Evolutionary conservation across 2,797 vertebrate species (phyloP).

Genomic region (Hypotaenidia philippensis): DNA sequence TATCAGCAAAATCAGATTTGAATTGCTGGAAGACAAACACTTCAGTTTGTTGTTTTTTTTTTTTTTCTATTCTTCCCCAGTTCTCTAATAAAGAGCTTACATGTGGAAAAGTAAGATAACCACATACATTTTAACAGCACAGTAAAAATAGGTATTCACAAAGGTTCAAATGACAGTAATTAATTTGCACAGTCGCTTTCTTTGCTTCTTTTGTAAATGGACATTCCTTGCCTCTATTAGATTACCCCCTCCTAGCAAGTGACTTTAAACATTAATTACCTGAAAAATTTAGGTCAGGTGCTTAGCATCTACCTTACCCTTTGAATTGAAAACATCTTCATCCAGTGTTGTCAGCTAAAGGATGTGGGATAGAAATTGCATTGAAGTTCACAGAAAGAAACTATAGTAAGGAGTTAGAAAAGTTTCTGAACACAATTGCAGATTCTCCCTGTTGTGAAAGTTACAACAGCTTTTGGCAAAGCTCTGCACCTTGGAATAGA

Average conservation of each 20-base stretch:
- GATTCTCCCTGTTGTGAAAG: background rate
- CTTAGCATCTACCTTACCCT: background rate
- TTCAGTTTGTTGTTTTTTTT: background rate
- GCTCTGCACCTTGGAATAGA: background rate
- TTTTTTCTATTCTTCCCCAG: background rate
- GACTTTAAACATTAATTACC: background rate
- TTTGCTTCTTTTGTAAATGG: background rate
- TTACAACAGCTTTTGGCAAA: background rate
- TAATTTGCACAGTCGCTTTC: background rate
- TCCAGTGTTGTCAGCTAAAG: background rate
- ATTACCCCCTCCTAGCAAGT: background rate
- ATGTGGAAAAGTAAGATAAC: background rate
- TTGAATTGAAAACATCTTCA: background rate
- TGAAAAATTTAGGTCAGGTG: background rate
- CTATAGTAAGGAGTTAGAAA: background rate
- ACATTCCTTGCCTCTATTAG: background rate
- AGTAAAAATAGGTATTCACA: background rate
- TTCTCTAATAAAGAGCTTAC: background rate
- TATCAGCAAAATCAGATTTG: background rate
- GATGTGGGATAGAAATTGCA: background rate
- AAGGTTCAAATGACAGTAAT: background rate
- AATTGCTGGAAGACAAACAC: background rate
- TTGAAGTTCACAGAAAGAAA: background rate
- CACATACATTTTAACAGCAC: background rate
- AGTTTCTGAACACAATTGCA: background rate